phyloP scores from a whole-genome alignment of 2,113 vertebrate genomes.

The Poicephalus gulielmi region DNA sequence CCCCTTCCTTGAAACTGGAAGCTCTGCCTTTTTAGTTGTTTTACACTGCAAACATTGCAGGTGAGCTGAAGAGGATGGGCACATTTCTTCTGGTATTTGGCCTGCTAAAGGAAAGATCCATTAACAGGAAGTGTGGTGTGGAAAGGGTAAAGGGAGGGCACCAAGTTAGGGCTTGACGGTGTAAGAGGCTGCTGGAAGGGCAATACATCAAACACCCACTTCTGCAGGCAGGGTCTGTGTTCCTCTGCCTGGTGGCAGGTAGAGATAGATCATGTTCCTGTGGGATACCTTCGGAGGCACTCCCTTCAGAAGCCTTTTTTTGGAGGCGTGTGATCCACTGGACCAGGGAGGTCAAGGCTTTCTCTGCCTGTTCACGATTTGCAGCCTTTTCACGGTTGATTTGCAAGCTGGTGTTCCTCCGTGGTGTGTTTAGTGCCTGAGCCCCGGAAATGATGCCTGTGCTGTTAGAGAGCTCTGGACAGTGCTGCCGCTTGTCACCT shows the following conservation, averaged over 20 bases:
- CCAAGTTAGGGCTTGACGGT: not conserved
- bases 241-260: not conserved
- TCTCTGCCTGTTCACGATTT: not conserved
- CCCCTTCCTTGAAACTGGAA: not conserved
- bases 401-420: not conserved
- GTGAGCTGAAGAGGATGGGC: not conserved
- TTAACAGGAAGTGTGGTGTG: not conserved
- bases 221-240: not conserved
- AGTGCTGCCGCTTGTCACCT: not conserved
- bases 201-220: accelerated
- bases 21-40: not conserved
- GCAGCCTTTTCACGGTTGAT: not conserved
- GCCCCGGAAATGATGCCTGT: not conserved
- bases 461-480: not conserved
- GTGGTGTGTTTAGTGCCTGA: not conserved
- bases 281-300: accelerated
- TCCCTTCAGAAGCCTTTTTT: accelerated
- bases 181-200: not conserved
- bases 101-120: not conserved
- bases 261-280: accelerated
- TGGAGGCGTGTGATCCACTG: not conserved
- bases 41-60: not conserved
- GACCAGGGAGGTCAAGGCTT: not conserved
- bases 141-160: not conserved
- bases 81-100: not conserved